Percentiles rank a stretch among this genome's conserved stretches.
phyloP scores from a whole-genome alignment of 2,113 vertebrate species.

The Phalacrocorax brasilianus region DNA sequence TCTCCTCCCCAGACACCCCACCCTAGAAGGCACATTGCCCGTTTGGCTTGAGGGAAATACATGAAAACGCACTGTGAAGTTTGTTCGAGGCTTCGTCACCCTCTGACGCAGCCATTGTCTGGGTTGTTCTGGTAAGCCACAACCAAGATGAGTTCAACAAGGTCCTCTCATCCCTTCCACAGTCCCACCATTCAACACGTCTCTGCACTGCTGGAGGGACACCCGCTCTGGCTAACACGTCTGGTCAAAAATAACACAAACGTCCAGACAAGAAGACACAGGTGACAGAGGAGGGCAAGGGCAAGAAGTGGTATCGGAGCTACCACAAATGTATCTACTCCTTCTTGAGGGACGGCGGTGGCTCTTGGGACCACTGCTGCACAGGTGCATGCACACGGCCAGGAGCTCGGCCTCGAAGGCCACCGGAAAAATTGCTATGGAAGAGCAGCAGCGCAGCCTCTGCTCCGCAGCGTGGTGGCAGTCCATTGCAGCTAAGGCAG shows the following conservation, averaged over 20 bases:
- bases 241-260: not conserved
- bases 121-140: not conserved
- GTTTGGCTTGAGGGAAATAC: not conserved
- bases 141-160: not conserved
- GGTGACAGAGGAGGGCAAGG: not conserved
- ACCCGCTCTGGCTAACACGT: accelerated
- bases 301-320: not conserved
- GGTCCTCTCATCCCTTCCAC: not conserved
- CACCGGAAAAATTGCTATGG: accelerated
- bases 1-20: not conserved
- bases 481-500: not conserved
- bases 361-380: not conserved
- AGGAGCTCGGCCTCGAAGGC: accelerated
- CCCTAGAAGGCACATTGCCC: accelerated
- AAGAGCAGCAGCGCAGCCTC: not conserved
- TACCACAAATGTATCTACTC: not conserved
- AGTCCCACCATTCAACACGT: accelerated
- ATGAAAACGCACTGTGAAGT: accelerated
- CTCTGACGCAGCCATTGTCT: accelerated
- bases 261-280: not conserved
- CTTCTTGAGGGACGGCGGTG: not conserved
- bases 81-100: not conserved
- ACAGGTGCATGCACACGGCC: not conserved
- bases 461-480: accelerated
- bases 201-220: not conserved